Evolutionary conservation across 2,888 invertebrate genomes (phyloP).

Genomic region (Pheosia gnoma): DNA sequence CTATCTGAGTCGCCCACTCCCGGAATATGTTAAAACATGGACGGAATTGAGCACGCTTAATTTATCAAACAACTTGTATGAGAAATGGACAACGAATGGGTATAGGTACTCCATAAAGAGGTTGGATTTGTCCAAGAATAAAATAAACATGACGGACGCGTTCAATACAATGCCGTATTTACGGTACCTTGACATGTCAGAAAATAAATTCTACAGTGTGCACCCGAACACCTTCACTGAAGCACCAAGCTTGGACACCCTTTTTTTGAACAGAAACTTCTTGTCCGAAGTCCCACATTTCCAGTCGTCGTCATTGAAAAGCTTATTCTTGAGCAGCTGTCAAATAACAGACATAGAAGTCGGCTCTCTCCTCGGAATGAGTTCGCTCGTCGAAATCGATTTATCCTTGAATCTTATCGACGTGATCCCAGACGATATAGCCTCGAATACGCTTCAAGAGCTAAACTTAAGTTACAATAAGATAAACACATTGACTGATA

Average conservation of each 20-base stretch:
- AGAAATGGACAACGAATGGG: conserved; percentile 62
- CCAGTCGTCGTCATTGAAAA: conserved; percentile 81
- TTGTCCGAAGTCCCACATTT: conserved; percentile 84
- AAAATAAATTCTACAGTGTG: conserved; percentile 86
- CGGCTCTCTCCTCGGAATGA: conserved; percentile 81
- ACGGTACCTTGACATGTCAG: conserved; percentile 86
- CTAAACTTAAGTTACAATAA: conserved; percentile 85
- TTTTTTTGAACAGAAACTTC: conserved; percentile 87
- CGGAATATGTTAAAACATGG: conserved; percentile 73
- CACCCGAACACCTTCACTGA: conserved; percentile 82
- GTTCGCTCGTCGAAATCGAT: conserved; percentile 84
- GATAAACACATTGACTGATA: conserved; percentile 84
- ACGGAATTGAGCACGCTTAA: conserved; percentile 79
- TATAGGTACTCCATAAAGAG: conserved; percentile 68
- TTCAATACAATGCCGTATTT: conserved; percentile 84
- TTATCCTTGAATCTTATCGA: conserved; percentile 87
- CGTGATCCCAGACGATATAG: conserved; percentile 83
- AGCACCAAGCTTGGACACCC: conserved; percentile 80
- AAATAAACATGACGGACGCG: conserved; percentile 85
- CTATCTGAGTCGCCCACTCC: conserved; percentile 72
- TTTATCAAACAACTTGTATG: conserved; percentile 84
- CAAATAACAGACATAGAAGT: conserved; percentile 83
- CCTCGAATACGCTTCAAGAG: conserved; percentile 84
- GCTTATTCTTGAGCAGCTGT: conserved; percentile 85
- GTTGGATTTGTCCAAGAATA: conserved; percentile 88